Percentiles rank a stretch among this genome's conserved stretches.
phyloP scores from a whole-genome alignment of 2,888 invertebrate genomes.

The Phortica okadai region DNA sequence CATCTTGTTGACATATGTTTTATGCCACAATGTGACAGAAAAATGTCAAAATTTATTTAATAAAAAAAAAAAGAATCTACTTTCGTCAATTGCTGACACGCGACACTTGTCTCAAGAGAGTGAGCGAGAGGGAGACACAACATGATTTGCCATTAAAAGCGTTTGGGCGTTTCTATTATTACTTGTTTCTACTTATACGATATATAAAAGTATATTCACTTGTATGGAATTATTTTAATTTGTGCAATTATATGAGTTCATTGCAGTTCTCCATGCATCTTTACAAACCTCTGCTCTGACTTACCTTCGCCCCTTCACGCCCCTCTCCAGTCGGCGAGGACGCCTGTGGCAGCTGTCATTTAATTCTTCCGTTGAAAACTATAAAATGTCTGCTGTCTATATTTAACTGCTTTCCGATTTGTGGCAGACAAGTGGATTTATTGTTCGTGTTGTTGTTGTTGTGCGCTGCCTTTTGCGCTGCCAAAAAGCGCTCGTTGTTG shows the following conservation, averaged over 20 bases:
- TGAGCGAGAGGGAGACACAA: too few species aligned
- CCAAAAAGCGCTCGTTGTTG: background rate
- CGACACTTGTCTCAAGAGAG: slow-evolving; percentile 29
- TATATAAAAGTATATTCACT: background rate
- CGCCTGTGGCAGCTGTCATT: background rate
- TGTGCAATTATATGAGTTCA: slow-evolving; percentile 6
- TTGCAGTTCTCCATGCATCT: background rate
- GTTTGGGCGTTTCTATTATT: too few species aligned
- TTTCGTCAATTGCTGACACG: slow-evolving; percentile 6
- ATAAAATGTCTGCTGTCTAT: slow-evolving; percentile 10
- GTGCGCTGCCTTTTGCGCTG: background rate
- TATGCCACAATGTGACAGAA: slow-evolving; percentile 32
- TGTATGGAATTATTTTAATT: slow-evolving; percentile 11
- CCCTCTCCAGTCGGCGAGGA: background rate
- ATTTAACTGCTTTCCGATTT: slow-evolving; percentile 16
- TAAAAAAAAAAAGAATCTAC: background rate
- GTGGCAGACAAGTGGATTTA: slow-evolving; percentile 4
- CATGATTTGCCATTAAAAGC: too few species aligned
- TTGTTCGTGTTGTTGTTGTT: background rate
- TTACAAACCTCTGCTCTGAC: background rate
- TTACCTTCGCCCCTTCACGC: background rate
- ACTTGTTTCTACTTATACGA: too few species aligned
- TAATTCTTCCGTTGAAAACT: background rate
- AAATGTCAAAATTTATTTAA: slow-evolving; percentile 34
- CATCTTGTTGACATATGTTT: slow-evolving; percentile 35